Conservation (phyloP, 92 coral and sea anemone genomes). For the Pocillopora meandrina region DNA sequence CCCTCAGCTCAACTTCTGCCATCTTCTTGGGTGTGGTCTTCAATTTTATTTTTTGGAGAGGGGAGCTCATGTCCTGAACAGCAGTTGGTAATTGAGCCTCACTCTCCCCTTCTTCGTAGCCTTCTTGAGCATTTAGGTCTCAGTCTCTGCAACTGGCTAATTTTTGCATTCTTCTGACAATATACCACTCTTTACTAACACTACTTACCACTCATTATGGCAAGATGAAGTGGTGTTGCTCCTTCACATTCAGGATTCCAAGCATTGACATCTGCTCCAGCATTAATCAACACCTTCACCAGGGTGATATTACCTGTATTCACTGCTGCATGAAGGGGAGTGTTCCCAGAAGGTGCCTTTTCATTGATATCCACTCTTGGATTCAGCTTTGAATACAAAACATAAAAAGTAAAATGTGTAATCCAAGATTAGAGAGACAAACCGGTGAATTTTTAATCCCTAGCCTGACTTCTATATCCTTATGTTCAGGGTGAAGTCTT, state of each 20-base stretch:
- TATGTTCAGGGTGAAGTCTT: too few relatives aligned
- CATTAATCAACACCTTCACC: slow-evolving; percentile 63
- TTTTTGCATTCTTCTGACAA: background rate
- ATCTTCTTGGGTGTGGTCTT: too few relatives aligned
- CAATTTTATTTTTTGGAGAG: too few relatives aligned
- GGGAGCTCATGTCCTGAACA: too few relatives aligned
- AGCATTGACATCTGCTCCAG: slow-evolving; percentile 81
- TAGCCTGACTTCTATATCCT: too few relatives aligned
- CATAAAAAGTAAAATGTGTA: background rate
- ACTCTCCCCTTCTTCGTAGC: too few relatives aligned
- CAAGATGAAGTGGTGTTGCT: slow-evolving; percentile 89
- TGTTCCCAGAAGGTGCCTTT: slow-evolving; percentile 80
- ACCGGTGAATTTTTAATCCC: too few relatives aligned
- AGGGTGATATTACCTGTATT: slow-evolving; percentile 71
- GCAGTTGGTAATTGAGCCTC: too few relatives aligned
- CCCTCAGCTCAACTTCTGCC: too few relatives aligned
- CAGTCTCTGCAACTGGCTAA: too few relatives aligned
- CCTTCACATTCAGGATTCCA: slow-evolving; percentile 90
- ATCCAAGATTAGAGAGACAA: background rate
- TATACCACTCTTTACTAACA: background rate
- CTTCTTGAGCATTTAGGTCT: too few relatives aligned
- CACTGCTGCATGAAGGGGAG: slow-evolving; percentile 91
- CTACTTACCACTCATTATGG: slow-evolving; percentile 84
- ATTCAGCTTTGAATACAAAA: slow-evolving; percentile 30
- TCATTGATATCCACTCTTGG: slow-evolving; percentile 74